Base-by-base conservation (phyloP, 2,888 invertebrate species). In the Drosophila niveifrons region DNA sequence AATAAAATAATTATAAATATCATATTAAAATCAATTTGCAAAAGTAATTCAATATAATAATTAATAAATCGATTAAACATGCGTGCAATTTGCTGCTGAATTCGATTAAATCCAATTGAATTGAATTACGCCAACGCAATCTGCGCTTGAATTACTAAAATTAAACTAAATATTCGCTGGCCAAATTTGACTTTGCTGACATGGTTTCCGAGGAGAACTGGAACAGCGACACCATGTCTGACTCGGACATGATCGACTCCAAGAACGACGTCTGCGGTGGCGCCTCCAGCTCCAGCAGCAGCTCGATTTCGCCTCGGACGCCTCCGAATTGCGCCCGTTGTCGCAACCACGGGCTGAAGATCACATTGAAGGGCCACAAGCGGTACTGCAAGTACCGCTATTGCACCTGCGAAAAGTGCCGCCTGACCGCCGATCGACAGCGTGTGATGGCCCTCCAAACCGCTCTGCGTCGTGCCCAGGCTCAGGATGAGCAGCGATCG, bases 311-410 rank as follows among this genome's bases (percentile, higher is more conserved):
- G 50, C 95, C 96, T 13, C 94, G 97, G 66, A 96, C 97, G 72
- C 97, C 97, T 7, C 98, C 98, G 15, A 98, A 97, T 93, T 98
- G 98, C 92, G 97, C 97, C 47, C 95, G 98, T 29, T 98, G 98
- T 92, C 94, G 97, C 69, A 98, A 98, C 93, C 98, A 98, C 93
- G 95, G 96, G n/a, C 94, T 97, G 90, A 97, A 97, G 92, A 96
- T 97, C 79, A 95, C 95, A 92, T 94, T 98, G 75, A 97, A 97
- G 93, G 98, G 97, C 13, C 98, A 98, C 93, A 98, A 98, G 92
- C 94, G 97, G 31, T 97, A 97, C 93, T 98, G 98, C 94, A 95
- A 95, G 89, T 98, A 94, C 93, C 95, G 97, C 75, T 94, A 95
- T 90, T 98, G 98, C 93, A 94, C 93, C 70, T 98, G 98, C 93